phyloP scores from a whole-genome alignment of 1,140 invertebrate species.

The Brachionus manjavacas region DNA sequence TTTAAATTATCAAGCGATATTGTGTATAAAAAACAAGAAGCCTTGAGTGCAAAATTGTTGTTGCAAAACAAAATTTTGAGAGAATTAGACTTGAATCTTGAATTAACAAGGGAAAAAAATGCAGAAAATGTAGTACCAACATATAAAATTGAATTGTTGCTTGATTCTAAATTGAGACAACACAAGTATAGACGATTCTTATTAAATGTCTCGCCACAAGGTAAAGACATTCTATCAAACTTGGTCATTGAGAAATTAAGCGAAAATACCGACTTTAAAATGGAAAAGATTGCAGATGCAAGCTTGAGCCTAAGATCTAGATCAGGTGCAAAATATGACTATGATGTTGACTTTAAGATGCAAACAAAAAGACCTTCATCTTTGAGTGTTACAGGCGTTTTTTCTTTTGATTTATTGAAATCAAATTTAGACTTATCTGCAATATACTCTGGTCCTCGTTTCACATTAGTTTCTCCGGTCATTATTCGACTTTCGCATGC shows the following conservation, averaged over 20 bases:
- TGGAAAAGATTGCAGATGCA: neutral
- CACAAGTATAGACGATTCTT: neutral
- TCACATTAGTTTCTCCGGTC: neutral
- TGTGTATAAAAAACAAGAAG: neutral
- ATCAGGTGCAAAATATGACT: neutral
- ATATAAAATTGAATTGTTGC: neutral
- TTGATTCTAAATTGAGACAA: neutral
- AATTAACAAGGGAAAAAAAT: neutral
- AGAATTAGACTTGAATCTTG: neutral
- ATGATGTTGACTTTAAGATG: neutral
- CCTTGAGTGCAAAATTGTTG: neutral
- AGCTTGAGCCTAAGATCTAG: neutral
- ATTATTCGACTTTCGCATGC: neutral
- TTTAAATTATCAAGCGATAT: conserved; percentile 19
- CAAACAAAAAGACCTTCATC: neutral
- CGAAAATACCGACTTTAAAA: neutral
- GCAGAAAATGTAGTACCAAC: neutral
- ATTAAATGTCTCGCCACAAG: neutral
- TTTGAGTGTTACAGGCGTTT: neutral
- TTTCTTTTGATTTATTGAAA: neutral
- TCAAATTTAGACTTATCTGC: conserved; percentile 10
- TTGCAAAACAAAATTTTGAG: conserved; percentile 19
- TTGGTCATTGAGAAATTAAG: neutral
- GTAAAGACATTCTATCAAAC: neutral
- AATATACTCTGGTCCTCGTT: neutral